Base-by-base conservation (phyloP, 2,888 invertebrate species). In the Drosophila quinaria region DNA sequence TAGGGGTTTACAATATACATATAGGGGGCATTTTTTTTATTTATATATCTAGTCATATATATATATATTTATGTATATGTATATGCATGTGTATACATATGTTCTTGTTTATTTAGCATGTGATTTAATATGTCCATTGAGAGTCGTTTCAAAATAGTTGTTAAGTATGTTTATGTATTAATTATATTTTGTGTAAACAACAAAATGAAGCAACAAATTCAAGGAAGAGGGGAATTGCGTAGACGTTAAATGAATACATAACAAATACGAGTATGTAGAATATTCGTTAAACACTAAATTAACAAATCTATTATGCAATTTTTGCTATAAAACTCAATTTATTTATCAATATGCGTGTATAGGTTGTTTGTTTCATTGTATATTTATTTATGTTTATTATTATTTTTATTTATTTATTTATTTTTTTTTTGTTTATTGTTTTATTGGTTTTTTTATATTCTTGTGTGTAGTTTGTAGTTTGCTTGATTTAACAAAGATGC, bases 261-360 rank as follows among this genome's bases (percentile, higher is more conserved):
- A 46, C 58, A 52, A 56, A 63, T 41, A 65, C 60, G 61, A 62
- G 61, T 80, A 51, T 72, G 54, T 72, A 65, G 50, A 70, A 65
- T 63, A 68, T 69, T 75, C 60, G 55, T 79, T 79, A 67, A 86
- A 82, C 83, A 88, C 87, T 88, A 71, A 88, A 82, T 88, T 87
- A 89, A 84, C 83, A 89, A 89, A 89, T 89, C 76, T 87, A 87
- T 73, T 83, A 73, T 71, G 80, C 80, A 84, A 75, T 77, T 74
- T 70, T 73, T 69, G 73, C 89, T 87, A 86, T 70, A 70, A n/a
- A 84, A 84, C 84, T 78, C 83, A 89, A 86, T 82, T 58, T 63
- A 74, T 51, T 62, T 74, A 70, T 81, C 37, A 65, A 71, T 86
- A 63, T 78, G 63, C 63, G 44, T 65, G 71, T 70, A 62, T 65